Base-by-base conservation (phyloP, 2,113 vertebrate genomes). In the Octodon degus region DNA sequence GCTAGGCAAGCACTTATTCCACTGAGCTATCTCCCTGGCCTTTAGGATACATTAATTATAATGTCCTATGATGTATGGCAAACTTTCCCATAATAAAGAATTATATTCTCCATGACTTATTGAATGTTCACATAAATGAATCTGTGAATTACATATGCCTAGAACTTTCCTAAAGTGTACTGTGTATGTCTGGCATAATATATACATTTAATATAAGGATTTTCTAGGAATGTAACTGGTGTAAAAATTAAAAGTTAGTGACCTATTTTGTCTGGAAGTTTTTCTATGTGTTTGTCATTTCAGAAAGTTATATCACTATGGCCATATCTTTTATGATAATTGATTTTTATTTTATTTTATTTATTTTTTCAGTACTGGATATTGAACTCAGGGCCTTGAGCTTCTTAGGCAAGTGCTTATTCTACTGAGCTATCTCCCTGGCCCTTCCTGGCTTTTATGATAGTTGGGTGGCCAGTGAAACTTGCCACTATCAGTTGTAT, bases 181-280 rank as follows among this genome's bases (percentile, higher is more conserved):
- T n/a, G 0, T 87, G 6, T 68, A 43, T 74, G 63, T 90, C 17
- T 70, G 11, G 8, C 14, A 63, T 86, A 32, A 9, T 70, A 43
- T 43, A 43, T 43, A 43, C 43, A 43, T 94, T 94, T 90, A 79
- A 40, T 72, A 91, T 37, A 88, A 8, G 67, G 25, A 30, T 74
- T 84, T 94, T 93, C 62, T 19, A 91, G n/a, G 62, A 80, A 65
- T 67, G 8, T 17, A 93, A 72, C 11, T 55, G n/a, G 2, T 76
- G 6, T 72, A 43, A n/a, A 83, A 86, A 96, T 65, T 62, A 86
- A 88, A 82, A 89, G 12, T 50, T 60, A n/a, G 25, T 77, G 14
- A 40, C n/a, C 87, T 72, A 30, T 63, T 79, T 94, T 93, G 27
- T 34, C 60, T 89, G 80, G 86, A 96, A 91, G 37, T 72, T 84